These are phyloP conservation scores for Didymodactylos carnosus DNA, from an alignment of 2,888 invertebrate species.

Conservation along the genomic window DNA sequence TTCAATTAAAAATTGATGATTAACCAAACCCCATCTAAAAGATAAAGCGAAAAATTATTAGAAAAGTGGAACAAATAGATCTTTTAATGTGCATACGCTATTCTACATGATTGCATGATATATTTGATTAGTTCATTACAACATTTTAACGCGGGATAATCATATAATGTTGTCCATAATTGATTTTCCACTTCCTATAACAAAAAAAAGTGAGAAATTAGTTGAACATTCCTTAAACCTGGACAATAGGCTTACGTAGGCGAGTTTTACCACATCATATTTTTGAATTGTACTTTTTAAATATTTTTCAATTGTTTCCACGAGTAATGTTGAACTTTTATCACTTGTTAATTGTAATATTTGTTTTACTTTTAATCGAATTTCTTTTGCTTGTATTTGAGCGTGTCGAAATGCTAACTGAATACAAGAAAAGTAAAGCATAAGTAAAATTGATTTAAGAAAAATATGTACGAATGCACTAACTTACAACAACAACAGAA, in stretches of 20 bases:
- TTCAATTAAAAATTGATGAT: slow-evolving; percentile 6
- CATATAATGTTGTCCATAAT: slow-evolving; percentile 69
- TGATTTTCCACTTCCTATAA: slow-evolving; percentile 44
- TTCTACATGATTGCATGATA: slow-evolving; percentile 56
- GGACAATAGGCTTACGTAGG: not conserved
- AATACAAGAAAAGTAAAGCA: slow-evolving; percentile 18
- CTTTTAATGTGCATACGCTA: slow-evolving; percentile 26
- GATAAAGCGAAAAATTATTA: too few species aligned
- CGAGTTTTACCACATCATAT: slow-evolving; percentile 38
- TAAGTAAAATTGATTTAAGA: not conserved
- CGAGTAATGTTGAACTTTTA: slow-evolving; percentile 19
- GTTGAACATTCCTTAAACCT: slow-evolving; percentile 26
- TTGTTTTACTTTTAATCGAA: not conserved
- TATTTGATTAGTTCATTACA: slow-evolving; percentile 59
- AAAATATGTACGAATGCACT: not conserved
- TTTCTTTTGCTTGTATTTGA: slow-evolving; percentile 35
- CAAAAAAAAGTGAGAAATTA: not conserved
- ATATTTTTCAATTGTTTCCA: slow-evolving; percentile 42
- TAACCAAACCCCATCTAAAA: slow-evolving; percentile 20
- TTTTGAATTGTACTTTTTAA: slow-evolving; percentile 50
- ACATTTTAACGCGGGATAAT: slow-evolving; percentile 65
- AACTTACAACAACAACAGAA: slow-evolving; percentile 75
- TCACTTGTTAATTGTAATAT: not conserved
- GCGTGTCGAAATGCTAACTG: slow-evolving; percentile 55
- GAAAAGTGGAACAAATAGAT: slow-evolving; percentile 25